Evolutionary conservation across 2,113 vertebrate genomes (phyloP), one percentile per base, ranked within the genome.

Genomic region (Porphyrio hochstetteri): DNA sequence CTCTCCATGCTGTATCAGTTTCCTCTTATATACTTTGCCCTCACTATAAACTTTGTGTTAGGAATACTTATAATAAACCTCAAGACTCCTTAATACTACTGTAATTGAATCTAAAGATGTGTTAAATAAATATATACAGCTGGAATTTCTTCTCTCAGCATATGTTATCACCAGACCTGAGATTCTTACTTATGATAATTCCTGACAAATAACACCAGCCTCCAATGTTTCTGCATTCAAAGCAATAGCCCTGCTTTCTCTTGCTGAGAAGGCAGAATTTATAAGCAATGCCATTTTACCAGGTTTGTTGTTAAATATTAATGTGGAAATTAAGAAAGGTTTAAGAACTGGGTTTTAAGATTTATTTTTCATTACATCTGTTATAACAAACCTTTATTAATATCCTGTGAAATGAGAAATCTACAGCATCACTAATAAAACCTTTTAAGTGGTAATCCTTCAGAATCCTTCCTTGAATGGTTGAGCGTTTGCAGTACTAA

Each of bases 361-460:
- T 94, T 79, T 95, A 86, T 95, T 97, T 97, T 93, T 97, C 75
- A 77, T 94, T 92, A 91, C 17, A 11, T 69, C 61, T 95, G 64
- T 92, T 95, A 82, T 44, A 97, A 64, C 50, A 97, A 96, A 89
- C 38, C 53, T 84, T 82, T 96, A 96, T 96, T 97, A 97, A 97
- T 95, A 96, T 90, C 79, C 90, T 95, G 67, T 93, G 92, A 97
- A 97, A 95, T 95, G 72, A 98, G 86, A 97, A 91, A 96, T 96
- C 90, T 95, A 88, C 60, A 83, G 25, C 79, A 86, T 91, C 65
- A 71, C 69, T 92, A 93, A 92, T 91, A 94, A 94, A 96, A 96
- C 50, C 68, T 96, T 96, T 95, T 89, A 96, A 96, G 88, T 83
- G 78, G 80, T 96, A 98, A 97, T 97, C 94, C 89, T 95, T 92